Evolutionary conservation across 2,113 vertebrate genomes (phyloP).

Genomic region (Telmatochromis sp.): DNA sequence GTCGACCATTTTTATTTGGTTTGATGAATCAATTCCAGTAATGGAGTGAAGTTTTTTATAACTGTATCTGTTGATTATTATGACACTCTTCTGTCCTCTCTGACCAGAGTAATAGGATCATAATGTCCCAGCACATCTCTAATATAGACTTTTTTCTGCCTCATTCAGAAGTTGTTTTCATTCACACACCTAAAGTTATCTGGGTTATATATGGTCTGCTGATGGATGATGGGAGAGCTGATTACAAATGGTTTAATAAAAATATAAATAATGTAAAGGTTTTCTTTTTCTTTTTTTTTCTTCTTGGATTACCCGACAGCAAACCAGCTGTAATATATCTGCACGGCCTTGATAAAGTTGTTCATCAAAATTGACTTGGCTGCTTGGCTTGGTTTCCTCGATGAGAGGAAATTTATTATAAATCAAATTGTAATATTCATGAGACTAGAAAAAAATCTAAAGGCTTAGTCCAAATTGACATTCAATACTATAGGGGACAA

Average conservation of each 20-base stretch:
- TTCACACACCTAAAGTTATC: background rate
- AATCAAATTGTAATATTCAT: background rate
- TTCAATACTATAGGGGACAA: accelerated
- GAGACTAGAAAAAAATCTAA: background rate
- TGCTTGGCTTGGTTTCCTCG: background rate
- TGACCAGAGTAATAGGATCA: background rate
- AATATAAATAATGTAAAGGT: background rate
- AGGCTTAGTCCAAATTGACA: background rate
- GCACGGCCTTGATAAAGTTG: background rate
- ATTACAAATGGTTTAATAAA: background rate
- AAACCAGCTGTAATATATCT: background rate
- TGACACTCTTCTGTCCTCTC: background rate
- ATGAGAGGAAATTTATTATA: background rate
- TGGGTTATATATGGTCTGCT: background rate
- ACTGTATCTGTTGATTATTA: background rate
- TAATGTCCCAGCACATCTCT: background rate
- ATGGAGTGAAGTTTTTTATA: background rate
- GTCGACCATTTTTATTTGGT: background rate
- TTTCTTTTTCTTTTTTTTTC: accelerated
- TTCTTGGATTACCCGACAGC: background rate
- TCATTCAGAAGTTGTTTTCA: background rate
- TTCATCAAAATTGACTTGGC: background rate
- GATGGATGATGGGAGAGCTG: background rate
- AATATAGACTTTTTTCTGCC: accelerated
- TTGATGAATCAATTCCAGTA: background rate